Evolutionary conservation across 2,888 invertebrate species (phyloP).

Genomic region (Bibio marci): DNA sequence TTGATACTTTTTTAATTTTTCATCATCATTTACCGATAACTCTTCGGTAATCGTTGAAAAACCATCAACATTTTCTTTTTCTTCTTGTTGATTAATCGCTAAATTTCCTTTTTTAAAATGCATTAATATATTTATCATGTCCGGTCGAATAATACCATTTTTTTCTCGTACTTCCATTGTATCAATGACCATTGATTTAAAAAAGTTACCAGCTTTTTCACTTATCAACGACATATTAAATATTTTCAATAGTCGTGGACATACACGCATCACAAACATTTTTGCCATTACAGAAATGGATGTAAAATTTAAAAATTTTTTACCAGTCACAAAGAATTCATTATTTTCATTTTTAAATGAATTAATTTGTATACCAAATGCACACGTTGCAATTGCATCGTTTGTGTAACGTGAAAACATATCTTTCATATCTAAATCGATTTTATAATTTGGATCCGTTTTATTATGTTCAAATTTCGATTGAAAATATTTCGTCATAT

Average conservation of each 20-base stretch:
- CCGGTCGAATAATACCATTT: conserved; percentile 1
- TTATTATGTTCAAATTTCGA: not conserved
- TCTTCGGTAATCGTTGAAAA: conserved; percentile 30
- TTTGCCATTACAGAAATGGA: not conserved
- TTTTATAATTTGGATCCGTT: not conserved
- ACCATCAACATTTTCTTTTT: conserved; percentile 1
- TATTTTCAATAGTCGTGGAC: conserved; percentile 8
- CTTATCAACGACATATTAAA: conserved; percentile 10
- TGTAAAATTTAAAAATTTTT: conserved; percentile 14
- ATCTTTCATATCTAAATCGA: conserved; percentile 29
- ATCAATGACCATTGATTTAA: conserved; percentile 1
- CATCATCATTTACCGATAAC: conserved; percentile 16
- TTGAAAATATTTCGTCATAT: not conserved
- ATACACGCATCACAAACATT: conserved; percentile 7
- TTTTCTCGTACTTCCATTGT: conserved; percentile 1
- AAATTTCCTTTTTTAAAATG: conserved; percentile 29
- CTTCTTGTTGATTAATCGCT: no score
- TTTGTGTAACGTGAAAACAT: conserved; percentile 30
- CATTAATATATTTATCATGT: conserved; percentile 32
- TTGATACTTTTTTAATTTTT: conserved; percentile 11
- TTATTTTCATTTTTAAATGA: conserved; percentile 30
- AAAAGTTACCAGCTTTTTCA: not conserved
- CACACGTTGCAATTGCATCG: conserved; percentile 35
- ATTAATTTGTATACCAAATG: conserved; percentile 33
- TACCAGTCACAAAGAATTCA: conserved; percentile 31